Percentiles rank a stretch among this genome's conserved stretches.
These are phyloP conservation scores for Drusus annulatus DNA, from an alignment of 1,140 invertebrate species.

Conservation along the genomic window DNA sequence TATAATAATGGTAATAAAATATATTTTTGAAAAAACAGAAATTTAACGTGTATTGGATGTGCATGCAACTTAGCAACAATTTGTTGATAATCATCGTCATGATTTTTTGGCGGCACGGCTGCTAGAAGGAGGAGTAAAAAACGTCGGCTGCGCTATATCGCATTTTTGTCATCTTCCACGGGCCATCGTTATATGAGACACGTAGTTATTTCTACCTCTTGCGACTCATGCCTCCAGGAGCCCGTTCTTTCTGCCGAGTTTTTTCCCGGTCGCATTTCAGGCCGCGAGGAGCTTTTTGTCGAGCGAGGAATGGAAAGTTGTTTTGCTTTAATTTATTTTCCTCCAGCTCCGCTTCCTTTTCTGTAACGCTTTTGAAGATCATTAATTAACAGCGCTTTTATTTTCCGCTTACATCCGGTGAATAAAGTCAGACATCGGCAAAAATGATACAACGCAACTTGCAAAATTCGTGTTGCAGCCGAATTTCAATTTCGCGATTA, in stretches of 20 bases:
- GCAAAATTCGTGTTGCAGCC: not conserved
- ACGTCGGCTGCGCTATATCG: conserved; percentile 51
- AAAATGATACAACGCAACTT: not conserved
- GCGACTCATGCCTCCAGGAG: not conserved
- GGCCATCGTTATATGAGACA: conserved; percentile 55
- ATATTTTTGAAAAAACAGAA: too few relatives aligned
- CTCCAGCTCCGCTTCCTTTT: conserved; percentile 26
- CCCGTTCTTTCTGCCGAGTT: conserved; percentile 14
- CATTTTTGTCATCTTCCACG: conserved; percentile 57
- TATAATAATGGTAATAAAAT: too few relatives aligned
- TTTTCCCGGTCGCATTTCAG: conserved; percentile 29
- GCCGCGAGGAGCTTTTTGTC: conserved; percentile 38
- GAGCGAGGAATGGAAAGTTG: conserved; percentile 38
- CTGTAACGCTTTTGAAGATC: conserved; percentile 28
- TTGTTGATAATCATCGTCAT: conserved; percentile 25
- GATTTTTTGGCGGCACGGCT: conserved; percentile 25
- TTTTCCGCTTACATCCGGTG: conserved; percentile 31
- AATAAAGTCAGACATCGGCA: not conserved
- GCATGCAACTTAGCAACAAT: conserved; percentile 33
- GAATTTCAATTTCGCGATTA: not conserved
- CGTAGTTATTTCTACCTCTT: conserved; percentile 51
- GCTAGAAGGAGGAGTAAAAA: conserved; percentile 7
- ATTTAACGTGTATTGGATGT: not conserved
- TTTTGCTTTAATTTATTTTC: conserved; percentile 31
- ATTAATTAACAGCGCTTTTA: conserved; percentile 16